phyloP scores from a whole-genome alignment of 2,113 vertebrate species.

The Cichladusa arquata region DNA sequence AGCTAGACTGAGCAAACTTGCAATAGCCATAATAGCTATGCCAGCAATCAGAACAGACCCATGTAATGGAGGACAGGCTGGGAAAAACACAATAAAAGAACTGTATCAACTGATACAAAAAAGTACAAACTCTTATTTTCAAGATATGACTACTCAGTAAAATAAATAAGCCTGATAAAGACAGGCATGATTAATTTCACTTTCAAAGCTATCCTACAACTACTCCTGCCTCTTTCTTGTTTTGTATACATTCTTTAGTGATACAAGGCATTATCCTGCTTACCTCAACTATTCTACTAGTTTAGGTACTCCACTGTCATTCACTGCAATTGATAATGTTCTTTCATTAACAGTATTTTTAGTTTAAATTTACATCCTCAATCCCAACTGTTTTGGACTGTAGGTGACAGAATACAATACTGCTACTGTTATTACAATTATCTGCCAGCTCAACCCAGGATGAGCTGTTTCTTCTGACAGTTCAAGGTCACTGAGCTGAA shows the following conservation, averaged over 20 bases:
- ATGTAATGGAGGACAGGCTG: constrained; percentile 67
- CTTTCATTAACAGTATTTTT: not conserved
- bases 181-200: not conserved
- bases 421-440: not conserved
- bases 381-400: not conserved
- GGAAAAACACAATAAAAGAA: constrained; percentile 25
- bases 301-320: not conserved
- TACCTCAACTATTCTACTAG: not conserved
- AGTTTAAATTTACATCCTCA: not conserved
- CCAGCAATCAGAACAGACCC: constrained; percentile 74
- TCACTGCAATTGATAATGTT: not conserved
- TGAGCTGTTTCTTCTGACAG: not conserved
- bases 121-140: not conserved
- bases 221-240: not conserved
- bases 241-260: not conserved
- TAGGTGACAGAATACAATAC: not conserved
- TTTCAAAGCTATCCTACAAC: not conserved
- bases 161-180: not conserved
- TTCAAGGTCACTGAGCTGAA: not conserved
- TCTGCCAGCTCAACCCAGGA: not conserved
- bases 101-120: not conserved
- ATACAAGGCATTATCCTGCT: not conserved
- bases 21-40: constrained; percentile 74
- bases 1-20: constrained; percentile 70
- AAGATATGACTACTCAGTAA: not conserved